A percentile compares a stretch with the other conserved stretches of the same genome.
phyloP scores from a whole-genome alignment of 2,113 vertebrate species.

The Phylloscopus whistleri region DNA sequence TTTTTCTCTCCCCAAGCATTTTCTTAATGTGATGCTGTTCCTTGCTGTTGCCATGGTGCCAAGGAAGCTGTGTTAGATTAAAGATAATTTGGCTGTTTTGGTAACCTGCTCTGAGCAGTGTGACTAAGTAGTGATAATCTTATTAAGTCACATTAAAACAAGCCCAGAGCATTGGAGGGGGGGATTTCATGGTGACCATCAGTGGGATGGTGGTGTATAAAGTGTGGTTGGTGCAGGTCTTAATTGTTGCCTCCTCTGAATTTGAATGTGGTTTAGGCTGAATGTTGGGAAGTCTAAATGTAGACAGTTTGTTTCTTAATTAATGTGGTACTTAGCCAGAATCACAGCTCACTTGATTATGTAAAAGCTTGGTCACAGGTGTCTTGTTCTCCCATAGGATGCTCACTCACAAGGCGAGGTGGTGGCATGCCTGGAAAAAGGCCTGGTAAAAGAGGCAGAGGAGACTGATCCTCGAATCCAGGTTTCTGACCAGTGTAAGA shows the following conservation, averaged over 20 bases:
- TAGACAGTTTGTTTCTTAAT: neutral
- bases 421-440: slow-evolving; percentile 94
- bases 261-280: neutral
- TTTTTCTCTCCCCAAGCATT: neutral
- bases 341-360: neutral
- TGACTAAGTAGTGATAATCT: slow-evolving; percentile 56
- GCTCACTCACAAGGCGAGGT: slow-evolving; percentile 95
- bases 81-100: slow-evolving; percentile 52
- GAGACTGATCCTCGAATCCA: slow-evolving; percentile 70
- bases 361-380: neutral
- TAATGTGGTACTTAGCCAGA: neutral
- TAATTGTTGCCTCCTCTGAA: neutral
- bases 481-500: slow-evolving; percentile 90
- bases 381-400: slow-evolving; percentile 74
- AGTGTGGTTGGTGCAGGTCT: neutral
- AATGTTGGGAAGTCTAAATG: neutral
- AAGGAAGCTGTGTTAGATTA: slow-evolving; percentile 17
- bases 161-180: neutral
- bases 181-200: neutral
- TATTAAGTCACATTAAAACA: slow-evolving; percentile 25
- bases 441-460: slow-evolving; percentile 87
- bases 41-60: slow-evolving; percentile 26
- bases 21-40: neutral
- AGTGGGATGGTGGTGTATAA: neutral
- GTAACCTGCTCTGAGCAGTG: slow-evolving; percentile 33